phyloP scores from a whole-genome alignment of 2,888 invertebrate genomes.

The Sympetrum striolatum region DNA sequence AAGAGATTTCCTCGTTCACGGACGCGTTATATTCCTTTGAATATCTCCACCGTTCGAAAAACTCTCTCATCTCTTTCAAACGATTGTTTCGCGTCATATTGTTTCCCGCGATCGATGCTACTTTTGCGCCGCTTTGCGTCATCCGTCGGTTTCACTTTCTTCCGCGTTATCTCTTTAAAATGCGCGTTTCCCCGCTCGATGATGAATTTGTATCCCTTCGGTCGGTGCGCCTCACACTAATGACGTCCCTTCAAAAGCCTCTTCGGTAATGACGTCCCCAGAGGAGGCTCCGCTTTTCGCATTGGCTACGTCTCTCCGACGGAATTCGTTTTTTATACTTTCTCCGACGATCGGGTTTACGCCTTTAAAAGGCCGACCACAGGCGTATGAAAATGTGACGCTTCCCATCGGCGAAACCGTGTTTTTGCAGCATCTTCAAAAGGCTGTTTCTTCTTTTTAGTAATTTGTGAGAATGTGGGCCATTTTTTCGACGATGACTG shows the following conservation, averaged over 20 bases:
- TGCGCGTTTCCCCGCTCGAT: background rate
- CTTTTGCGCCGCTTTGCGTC: background rate
- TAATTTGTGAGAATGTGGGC: too few relatives aligned
- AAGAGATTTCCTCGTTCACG: too few relatives aligned
- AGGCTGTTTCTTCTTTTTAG: too few relatives aligned
- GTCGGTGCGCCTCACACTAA: background rate
- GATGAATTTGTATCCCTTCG: background rate
- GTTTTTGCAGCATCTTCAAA: too few relatives aligned
- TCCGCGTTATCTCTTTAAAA: background rate
- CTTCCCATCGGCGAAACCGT: too few relatives aligned
- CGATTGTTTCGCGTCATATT: background rate
- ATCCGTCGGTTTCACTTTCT: background rate
- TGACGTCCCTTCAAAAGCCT: background rate
- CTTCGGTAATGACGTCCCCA: background rate
- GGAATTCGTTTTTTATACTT: too few relatives aligned
- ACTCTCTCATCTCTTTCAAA: background rate
- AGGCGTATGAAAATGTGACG: too few relatives aligned
- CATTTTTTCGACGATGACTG: too few relatives aligned
- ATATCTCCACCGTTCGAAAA: background rate
- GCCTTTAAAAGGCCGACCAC: too few relatives aligned
- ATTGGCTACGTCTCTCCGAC: background rate
- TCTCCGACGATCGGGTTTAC: too few relatives aligned
- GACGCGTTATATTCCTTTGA: too few relatives aligned
- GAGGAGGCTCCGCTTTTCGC: background rate
- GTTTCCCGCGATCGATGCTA: background rate